Evolutionary conservation across 2,888 invertebrate genomes (phyloP), one percentile per base, ranked within the genome.

Genomic region (Branchipolynoe longqiensis): DNA sequence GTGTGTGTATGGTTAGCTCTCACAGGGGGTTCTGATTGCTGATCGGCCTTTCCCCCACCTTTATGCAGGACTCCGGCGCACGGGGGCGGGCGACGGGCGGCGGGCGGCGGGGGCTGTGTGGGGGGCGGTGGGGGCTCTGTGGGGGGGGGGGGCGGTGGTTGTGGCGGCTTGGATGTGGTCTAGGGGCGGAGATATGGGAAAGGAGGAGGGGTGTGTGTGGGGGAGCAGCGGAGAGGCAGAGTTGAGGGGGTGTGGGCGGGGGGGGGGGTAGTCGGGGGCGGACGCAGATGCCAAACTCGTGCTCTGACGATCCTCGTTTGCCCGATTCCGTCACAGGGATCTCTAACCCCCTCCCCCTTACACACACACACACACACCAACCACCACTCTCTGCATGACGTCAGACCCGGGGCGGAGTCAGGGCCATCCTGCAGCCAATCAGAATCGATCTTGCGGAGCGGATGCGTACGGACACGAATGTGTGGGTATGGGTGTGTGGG

Each of bases 391-490:
- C 4, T 28, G 1, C 69, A 38, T 69, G 69, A 69, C 69, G 69
- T 69, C 69, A 38, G 69, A 36, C 38, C 69, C 69, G 69, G 69
- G 69, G 69, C 69, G 69, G 33, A 12, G 36, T 38, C 18, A 48
- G 48, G 8, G 48, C 18, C 18, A 12, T 48, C 48, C 48, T 12
- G 8, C 48, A 12, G 18, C 48, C 48, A 48, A 48, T 48, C 48
- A 48, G 48, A 18, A 48, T 8, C 48, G 8, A 18, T 48, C 18
- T 18, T 48, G 48, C 48, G 48, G 8, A 18, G 8, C 48, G 8
- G 48, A 48, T 8, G 48, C 8, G 48, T 8, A 18, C 18, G 48
- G 48, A 48, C 18, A 48, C n/a, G n/a, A n/a, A n/a, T n/a, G n/a
- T n/a, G n/a, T n/a, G n/a, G n/a, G n/a, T n/a, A n/a, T n/a, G n/a